A percentile compares a stretch with the other conserved stretches of the same genome.
Conservation (phyloP, 2,113 vertebrate species). For the Mus pahari region DNA sequence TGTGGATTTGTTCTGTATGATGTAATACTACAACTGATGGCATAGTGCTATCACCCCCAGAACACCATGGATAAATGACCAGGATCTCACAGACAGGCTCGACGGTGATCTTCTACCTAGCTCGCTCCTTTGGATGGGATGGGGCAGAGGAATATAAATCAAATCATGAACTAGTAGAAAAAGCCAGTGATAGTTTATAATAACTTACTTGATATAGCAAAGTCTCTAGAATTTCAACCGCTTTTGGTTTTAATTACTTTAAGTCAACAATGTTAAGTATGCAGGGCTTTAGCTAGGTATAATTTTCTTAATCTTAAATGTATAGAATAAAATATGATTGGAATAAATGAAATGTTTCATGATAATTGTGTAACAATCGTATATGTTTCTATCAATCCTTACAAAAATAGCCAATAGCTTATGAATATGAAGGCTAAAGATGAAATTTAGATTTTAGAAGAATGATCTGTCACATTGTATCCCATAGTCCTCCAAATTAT, state of each 20-base stretch:
- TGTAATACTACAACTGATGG: conserved; percentile 77
- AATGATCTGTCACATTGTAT: not conserved
- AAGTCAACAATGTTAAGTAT: not conserved
- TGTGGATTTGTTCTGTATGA: conserved; percentile 83
- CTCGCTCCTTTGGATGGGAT: not conserved
- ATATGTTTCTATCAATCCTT: not conserved
- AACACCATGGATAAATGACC: conserved; percentile 88
- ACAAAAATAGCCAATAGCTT: conserved; percentile 17
- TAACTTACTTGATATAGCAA: not conserved
- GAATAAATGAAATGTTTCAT: not conserved
- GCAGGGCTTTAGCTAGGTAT: not conserved
- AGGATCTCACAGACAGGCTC: conserved; percentile 53
- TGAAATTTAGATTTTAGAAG: not conserved
- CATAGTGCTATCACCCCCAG: conserved; percentile 79
- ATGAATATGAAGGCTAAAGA: not conserved
- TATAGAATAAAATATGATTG: conserved; percentile 38
- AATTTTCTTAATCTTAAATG: conserved; percentile 61
- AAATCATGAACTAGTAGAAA: not conserved
- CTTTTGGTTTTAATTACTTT: conserved; percentile 53
- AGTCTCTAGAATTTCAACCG: conserved; percentile 19
- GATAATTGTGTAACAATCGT: not conserved
- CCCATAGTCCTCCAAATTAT: not conserved
- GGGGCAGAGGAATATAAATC: not conserved
- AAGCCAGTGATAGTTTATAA: not conserved
- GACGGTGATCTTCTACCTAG: not conserved